Percentiles rank a stretch among this genome's conserved stretches.
Conservation (phyloP, 1,140 invertebrate species). For the Temnothorax longispinosus region DNA sequence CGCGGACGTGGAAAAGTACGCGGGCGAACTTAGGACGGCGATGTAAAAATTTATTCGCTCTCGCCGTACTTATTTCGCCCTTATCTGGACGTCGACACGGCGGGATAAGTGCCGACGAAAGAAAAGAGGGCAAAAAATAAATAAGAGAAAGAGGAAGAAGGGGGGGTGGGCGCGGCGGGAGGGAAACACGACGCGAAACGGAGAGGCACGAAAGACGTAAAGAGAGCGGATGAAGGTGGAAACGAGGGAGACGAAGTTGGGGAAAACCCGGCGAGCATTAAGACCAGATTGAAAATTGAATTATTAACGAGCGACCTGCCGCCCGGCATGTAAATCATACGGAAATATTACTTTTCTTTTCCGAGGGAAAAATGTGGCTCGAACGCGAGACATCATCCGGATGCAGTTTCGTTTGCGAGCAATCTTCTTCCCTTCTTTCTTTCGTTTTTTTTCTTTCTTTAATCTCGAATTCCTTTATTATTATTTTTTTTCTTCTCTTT, state of each 20-base stretch:
- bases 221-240: slow-evolving; percentile 1
- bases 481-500: not conserved
- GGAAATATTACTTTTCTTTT: slow-evolving; percentile 76
- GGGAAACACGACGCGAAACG: slow-evolving; percentile 20
- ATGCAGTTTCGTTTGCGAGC: slow-evolving; percentile 54
- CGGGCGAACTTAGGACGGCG: slow-evolving; percentile 1
- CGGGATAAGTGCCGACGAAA: slow-evolving; percentile 49
- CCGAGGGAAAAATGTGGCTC: slow-evolving; percentile 47
- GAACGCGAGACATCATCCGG: slow-evolving; percentile 61
- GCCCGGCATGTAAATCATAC: slow-evolving; percentile 78
- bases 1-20: slow-evolving; percentile 31
- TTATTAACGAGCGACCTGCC: slow-evolving; percentile 76
- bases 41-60: slow-evolving; percentile 60
- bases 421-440: slow-evolving; percentile 13
- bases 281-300: slow-evolving; percentile 80
- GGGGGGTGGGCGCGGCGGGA: not conserved
- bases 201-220: slow-evolving; percentile 49
- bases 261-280: slow-evolving; percentile 69
- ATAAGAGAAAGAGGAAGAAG: not conserved
- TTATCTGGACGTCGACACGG: slow-evolving; percentile 45
- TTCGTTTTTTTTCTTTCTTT: not conserved
- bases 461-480: slow-evolving; percentile 29
- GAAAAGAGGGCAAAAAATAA: slow-evolving; percentile 27
- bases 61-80: slow-evolving; percentile 27
- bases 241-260: slow-evolving; percentile 31